These are phyloP conservation scores for Bovichtus diacanthus DNA, from an alignment of 2,797 vertebrate genomes.

Conservation along the genomic window DNA sequence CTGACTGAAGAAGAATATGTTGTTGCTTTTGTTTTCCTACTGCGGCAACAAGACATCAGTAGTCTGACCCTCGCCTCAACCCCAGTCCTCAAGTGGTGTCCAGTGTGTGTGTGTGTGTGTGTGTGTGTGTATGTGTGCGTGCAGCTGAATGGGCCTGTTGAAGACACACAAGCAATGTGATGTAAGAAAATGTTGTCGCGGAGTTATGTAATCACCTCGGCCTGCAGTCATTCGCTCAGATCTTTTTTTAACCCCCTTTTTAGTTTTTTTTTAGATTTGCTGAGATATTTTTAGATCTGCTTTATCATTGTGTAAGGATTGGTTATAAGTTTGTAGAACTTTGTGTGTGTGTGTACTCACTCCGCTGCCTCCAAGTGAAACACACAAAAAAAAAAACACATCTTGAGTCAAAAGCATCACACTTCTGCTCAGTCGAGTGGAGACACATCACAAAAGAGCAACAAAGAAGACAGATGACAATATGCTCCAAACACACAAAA, in stretches of 20 bases:
- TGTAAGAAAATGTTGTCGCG: conserved; percentile 69
- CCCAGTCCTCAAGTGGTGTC: conserved; percentile 11
- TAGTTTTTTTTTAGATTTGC: background rate
- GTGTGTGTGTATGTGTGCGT: conserved; percentile 16
- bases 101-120: conserved; percentile 1
- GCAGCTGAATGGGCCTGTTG: conserved; percentile 52
- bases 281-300: conserved; percentile 34
- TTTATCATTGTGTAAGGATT: background rate
- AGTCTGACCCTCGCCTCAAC: conserved; percentile 20
- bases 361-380: background rate
- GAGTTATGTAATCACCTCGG: conserved; percentile 67
- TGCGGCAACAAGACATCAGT: conserved; percentile 30
- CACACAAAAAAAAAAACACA: background rate
- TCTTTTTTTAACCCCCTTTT: conserved; percentile 26
- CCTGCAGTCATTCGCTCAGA: conserved; percentile 56
- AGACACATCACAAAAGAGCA: conserved; percentile 21
- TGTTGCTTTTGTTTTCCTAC: conserved; percentile 46
- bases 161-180: conserved; percentile 70
- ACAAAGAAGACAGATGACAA: conserved; percentile 1
- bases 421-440: background rate
- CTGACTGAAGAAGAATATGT: conserved; percentile 29
- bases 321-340: background rate
- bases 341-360: conserved; percentile 14
- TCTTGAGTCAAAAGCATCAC: conserved; percentile 19
- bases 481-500: background rate